Conservation (phyloP, 64 coral and sea anemone genomes). For the Actinia equina region DNA sequence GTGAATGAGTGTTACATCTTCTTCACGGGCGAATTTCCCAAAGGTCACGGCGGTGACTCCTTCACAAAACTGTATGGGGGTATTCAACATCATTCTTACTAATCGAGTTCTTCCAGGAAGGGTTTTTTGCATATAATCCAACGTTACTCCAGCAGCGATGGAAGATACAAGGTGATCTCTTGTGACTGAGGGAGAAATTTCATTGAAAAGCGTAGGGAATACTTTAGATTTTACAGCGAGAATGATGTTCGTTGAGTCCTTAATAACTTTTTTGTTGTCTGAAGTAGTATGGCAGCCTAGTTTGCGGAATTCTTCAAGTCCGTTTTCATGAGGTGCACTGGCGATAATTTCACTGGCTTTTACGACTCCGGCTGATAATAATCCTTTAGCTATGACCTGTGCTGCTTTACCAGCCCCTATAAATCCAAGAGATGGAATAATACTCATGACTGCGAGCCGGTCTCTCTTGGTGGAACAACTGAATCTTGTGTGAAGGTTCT, state of each 20-base stretch:
- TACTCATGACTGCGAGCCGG: constrained; percentile 49
- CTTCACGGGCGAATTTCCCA: constrained; percentile 87
- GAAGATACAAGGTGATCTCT: constrained; percentile 94
- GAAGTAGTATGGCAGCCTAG: constrained; percentile 84
- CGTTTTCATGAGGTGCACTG: constrained; percentile 75
- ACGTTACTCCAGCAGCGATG: constrained; percentile 90
- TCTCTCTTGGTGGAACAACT: neutral
- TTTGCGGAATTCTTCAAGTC: constrained; percentile 69
- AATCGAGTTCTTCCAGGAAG: constrained; percentile 76
- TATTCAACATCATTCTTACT: constrained; percentile 91
- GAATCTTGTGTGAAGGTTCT: neutral
- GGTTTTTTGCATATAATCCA: constrained; percentile 91
- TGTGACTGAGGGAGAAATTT: constrained; percentile 84
- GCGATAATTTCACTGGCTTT: constrained; percentile 86
- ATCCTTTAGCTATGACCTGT: constrained; percentile 85
- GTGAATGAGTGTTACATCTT: constrained; percentile 78
- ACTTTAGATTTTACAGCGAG: constrained; percentile 90
- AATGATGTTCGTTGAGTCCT: constrained; percentile 82
- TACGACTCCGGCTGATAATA: constrained; percentile 78
- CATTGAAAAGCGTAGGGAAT: constrained; percentile 86
- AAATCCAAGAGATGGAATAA: constrained; percentile 83
- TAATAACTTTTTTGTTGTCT: constrained; percentile 89
- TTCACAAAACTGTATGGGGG: constrained; percentile 91
- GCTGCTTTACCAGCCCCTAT: constrained; percentile 95
- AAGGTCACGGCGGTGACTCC: constrained; percentile 90